phyloP scores from a whole-genome alignment of 2,113 vertebrate species.

The Phodopus roborovskii region DNA sequence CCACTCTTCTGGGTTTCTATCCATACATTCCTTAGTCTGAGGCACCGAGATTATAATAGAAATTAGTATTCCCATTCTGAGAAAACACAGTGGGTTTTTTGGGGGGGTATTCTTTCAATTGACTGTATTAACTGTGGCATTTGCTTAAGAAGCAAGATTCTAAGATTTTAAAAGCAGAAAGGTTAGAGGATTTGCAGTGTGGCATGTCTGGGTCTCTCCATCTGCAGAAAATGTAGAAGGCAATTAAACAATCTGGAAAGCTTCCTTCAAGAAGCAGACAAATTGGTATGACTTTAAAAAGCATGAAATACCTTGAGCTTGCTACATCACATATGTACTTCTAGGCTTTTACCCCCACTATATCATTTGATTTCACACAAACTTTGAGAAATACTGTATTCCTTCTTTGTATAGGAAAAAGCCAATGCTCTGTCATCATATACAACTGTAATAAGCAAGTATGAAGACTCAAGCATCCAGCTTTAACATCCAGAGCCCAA shows the following conservation, averaged over 20 bases:
- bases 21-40: not conserved
- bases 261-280: not conserved
- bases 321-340: not conserved
- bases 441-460: not conserved
- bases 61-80: not conserved
- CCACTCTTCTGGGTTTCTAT: not conserved
- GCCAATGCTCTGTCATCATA: not conserved
- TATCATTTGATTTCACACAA: conserved; percentile 4
- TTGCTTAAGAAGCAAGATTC: not conserved
- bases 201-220: not conserved
- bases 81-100: not conserved
- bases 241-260: not conserved
- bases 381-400: not conserved
- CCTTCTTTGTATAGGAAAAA: not conserved
- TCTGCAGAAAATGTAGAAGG: not conserved
- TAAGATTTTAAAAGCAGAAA: not conserved
- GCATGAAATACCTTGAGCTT: not conserved
- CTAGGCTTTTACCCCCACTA: not conserved
- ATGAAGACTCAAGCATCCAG: not conserved
- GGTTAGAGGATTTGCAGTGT: not conserved
- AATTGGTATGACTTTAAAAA: not conserved
- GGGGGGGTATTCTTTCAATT: not conserved
- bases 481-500: not conserved
- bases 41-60: too few relatives aligned
- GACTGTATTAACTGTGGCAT: not conserved